phyloP scores from a whole-genome alignment of 1,140 invertebrate species.

The Bombus confusus region DNA sequence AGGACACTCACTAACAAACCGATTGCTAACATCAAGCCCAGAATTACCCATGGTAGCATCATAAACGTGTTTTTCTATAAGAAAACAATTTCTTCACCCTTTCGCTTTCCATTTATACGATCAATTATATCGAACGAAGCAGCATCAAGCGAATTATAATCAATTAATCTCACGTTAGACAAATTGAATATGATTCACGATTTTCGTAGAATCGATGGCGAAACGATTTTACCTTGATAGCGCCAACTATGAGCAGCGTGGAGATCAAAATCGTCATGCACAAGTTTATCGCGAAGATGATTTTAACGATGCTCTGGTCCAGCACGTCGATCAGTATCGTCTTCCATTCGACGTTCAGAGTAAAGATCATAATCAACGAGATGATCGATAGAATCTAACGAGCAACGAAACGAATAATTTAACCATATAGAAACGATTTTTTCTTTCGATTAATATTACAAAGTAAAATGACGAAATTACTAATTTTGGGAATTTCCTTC shows the following conservation, averaged over 20 bases:
- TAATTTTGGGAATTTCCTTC: too few relatives aligned
- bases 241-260: slow-evolving; percentile 88
- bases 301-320: slow-evolving; percentile 85
- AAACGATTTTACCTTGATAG: slow-evolving; percentile 85
- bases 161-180: too few relatives aligned
- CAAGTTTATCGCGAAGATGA: slow-evolving; percentile 91
- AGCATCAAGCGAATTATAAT: neutral
- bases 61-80: slow-evolving; percentile 89
- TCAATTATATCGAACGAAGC: neutral
- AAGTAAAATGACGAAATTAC: too few relatives aligned
- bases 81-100: slow-evolving; percentile 11
- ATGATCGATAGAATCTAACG: slow-evolving; percentile 84
- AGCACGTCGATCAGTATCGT: slow-evolving; percentile 87
- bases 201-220: neutral
- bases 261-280: slow-evolving; percentile 92
- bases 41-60: slow-evolving; percentile 91
- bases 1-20: slow-evolving; percentile 89
- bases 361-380: slow-evolving; percentile 83
- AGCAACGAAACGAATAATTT: neutral
- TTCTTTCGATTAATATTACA: too few relatives aligned
- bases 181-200: neutral
- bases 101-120: neutral
- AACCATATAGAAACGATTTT: neutral
- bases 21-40: slow-evolving; percentile 89
- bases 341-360: slow-evolving; percentile 85